Base-by-base conservation (phyloP, 2,797 vertebrate species). In the Nyctibius grandis region DNA sequence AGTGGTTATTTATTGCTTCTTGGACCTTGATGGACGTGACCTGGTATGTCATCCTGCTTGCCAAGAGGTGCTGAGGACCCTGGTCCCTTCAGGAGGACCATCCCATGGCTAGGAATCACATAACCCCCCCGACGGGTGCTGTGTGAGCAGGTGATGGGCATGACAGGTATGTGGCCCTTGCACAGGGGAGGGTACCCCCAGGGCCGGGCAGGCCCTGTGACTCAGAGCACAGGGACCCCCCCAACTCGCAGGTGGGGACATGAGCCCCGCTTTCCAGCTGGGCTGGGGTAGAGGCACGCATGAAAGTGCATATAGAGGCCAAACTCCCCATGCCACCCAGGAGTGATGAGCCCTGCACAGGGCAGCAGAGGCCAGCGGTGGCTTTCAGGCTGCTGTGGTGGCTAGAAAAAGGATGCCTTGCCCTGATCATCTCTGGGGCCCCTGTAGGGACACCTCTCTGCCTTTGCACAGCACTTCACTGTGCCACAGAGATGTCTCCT, bases 41-140 rank as follows among this genome's bases (percentile, higher is more conserved):
- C 42, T 73, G 11, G 12, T 47, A 31, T 28, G 22, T 70, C 57
- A 56, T n/a, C 45, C 73, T 87, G 73, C 36, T 18, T 4, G 2
- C 28, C 51, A 51, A 70, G 59, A 20, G 11, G n/a, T 92, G 26
- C 61, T 56, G 65, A 93, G 80, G 21, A 15, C 50, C 45, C 21
- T 59, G n/a, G 12, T 81, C 25, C 34, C 23, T 64, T 50, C 0
- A 0, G 23, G 34, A 79, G 36, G 34, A 61, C 50, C 5, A 1
- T 65, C 23, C 73, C 38, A 42, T 4, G 8, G 26, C 20, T 57
- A 79, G 51, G 48, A 74, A 56, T 81, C 0, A 0, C 19, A 40
- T 56, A 72, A 47, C 31, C 4, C 9, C n/a, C 9, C 2, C 15
- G 23, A 9, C 0, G 2, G 23, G 10, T 20, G 11, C 13, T 42